Conservation (phyloP, 2,113 vertebrate genomes). For the Toxotes chatareus region DNA sequence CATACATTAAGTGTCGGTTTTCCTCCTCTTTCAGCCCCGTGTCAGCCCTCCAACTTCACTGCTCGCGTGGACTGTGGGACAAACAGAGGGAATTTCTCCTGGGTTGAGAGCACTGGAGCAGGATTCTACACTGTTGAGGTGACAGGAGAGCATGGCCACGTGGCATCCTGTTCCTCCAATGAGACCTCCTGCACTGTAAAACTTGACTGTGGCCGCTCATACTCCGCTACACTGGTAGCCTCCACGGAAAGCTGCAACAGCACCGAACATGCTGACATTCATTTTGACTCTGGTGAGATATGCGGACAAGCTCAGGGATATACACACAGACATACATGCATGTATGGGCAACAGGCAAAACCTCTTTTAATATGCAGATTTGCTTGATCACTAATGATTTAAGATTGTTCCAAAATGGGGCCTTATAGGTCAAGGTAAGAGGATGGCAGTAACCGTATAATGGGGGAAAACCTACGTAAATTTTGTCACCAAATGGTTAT, state of each 20-base stretch:
- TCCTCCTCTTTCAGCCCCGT: conserved; percentile 60
- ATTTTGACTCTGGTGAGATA: conserved; percentile 73
- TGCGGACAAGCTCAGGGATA: not conserved
- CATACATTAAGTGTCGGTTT: not conserved
- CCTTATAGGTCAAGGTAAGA: not conserved
- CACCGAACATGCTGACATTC: conserved; percentile 53
- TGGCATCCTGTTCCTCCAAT: conserved; percentile 69
- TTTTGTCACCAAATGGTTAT: too few relatives aligned
- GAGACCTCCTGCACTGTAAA: conserved; percentile 65
- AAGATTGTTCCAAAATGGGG: not conserved
- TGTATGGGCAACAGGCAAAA: not conserved
- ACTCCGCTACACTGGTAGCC: conserved; percentile 76
- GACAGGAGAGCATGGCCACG: conserved; percentile 64
- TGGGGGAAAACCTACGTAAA: not conserved
- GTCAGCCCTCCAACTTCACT: conserved; percentile 69
- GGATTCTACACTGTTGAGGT: conserved; percentile 68
- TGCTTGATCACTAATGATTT: not conserved
- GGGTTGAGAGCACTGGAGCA: conserved; percentile 59
- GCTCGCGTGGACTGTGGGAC: conserved; percentile 74
- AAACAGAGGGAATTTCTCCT: conserved; percentile 71
- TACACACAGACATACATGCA: not conserved
- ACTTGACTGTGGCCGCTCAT: conserved; percentile 70
- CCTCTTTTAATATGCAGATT: not conserved
- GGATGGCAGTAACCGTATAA: not conserved
- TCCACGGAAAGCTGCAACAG: conserved; percentile 76